Evolutionary conservation across 2,113 vertebrate species (phyloP).

Genomic region (Dryoscopus gambensis): DNA sequence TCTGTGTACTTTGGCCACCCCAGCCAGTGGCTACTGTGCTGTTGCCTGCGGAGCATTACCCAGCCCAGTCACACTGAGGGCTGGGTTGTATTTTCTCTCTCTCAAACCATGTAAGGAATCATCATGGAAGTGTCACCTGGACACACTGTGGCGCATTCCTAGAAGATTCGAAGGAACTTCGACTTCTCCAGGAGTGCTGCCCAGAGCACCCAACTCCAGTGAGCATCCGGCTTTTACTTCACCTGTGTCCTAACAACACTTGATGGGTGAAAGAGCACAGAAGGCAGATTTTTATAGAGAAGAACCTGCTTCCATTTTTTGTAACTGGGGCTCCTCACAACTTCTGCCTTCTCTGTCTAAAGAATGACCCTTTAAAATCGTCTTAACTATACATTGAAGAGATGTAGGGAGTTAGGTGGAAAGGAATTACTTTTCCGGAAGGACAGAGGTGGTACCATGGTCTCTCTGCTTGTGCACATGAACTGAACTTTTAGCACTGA

Average conservation of each 20-base stretch:
- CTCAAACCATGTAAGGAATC: not conserved
- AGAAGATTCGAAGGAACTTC: not conserved
- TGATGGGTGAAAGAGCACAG: not conserved
- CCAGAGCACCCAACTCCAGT: not conserved
- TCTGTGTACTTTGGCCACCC: fast-evolving
- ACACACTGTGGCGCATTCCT: not conserved
- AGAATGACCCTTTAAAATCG: not conserved
- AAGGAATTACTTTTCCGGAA: not conserved
- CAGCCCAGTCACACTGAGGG: fast-evolving
- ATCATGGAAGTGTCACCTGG: fast-evolving
- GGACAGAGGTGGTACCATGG: not conserved
- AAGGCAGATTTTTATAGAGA: not conserved
- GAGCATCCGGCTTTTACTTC: not conserved
- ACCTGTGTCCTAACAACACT: not conserved
- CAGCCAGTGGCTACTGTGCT: too few species aligned
- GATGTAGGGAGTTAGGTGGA: too few species aligned
- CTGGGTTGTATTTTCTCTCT: not conserved
- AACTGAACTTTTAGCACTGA: not conserved
- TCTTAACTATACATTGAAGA: not conserved
- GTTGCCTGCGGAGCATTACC: not conserved
- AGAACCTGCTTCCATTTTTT: not conserved
- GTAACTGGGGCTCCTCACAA: not conserved
- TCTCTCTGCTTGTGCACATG: not conserved
- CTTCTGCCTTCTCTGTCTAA: not conserved
- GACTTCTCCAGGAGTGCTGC: not conserved